Base-by-base conservation (phyloP, 1,140 invertebrate genomes). In the Cherax quadricarinatus region DNA sequence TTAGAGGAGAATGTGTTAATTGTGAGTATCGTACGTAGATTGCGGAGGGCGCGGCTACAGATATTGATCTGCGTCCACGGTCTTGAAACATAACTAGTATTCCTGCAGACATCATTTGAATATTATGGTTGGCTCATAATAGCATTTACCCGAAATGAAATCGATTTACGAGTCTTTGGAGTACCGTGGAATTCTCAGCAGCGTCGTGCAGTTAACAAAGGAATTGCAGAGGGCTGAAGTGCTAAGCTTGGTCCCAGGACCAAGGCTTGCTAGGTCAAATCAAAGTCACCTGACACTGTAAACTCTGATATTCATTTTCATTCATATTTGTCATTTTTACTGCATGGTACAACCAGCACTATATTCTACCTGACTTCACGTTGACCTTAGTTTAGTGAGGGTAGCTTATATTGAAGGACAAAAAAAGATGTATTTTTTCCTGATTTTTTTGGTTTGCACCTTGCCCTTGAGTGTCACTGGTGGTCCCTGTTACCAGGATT, bases 1-100 rank as follows among this genome's bases (percentile, higher is more conserved):
- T 75, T 75, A 9, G 30, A 9, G 6, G 7, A n/a, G 12, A 75
- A 30, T 21, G 16, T 24, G 6, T 3, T 24, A 6, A 12, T 75
- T 75, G 70, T 75, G 5, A 30, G 70, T 75, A 75, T 75, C 70
- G 70, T 75, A 75, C 70, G 70, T 75, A n/a, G 70, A 75, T 30
- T 75, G 70, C 70, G 24, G 70, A 75, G 70, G 70, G 70, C 70
- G 70, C 70, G 70, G 70, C 12, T 75, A 3, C 24, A 66, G 70
- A 75, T 75, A 75, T 75, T 75, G 70, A 75, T 75, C 70, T 75
- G n/a, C 70, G n/a, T 24, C 70, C 14, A 18, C 66, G 30, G 6
- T 75, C 30, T n/a, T 75, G 7, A 75, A 75, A 75, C 70, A n/a
- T n/a, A n/a, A 16, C 70, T 75, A 5, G 21, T 24, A n/a, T 75